Conservation (phyloP, 2,797 vertebrate species). For the Lacerta bilineata region DNA sequence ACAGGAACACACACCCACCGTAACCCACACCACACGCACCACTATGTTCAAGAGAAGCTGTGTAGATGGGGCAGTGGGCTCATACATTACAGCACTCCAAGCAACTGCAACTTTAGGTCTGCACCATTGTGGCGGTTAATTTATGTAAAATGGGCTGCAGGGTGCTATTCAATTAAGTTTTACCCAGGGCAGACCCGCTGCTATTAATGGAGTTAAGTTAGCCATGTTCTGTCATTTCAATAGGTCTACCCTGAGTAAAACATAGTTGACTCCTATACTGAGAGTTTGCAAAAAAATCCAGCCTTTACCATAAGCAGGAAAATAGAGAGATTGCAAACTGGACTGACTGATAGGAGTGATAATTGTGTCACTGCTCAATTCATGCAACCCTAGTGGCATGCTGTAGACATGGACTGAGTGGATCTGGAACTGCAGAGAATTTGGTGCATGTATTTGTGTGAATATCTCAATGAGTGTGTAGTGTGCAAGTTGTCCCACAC, state of each 20-base stretch:
- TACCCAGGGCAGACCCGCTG: too few relatives aligned
- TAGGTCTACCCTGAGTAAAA: too few relatives aligned
- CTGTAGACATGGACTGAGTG: not conserved
- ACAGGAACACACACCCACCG: too few relatives aligned
- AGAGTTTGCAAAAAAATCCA: not conserved
- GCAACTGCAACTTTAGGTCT: not conserved
- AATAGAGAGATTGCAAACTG: not conserved
- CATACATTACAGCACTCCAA: not conserved
- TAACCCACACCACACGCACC: too few relatives aligned
- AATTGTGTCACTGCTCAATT: not conserved
- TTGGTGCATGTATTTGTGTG: not conserved
- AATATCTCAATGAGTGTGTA: not conserved
- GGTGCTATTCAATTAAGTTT: too few relatives aligned
- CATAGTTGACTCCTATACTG: too few relatives aligned
- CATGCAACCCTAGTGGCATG: not conserved
- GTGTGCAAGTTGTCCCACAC: too few relatives aligned
- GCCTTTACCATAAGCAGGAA: not conserved
- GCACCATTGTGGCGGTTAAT: not conserved
- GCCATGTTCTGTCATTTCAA: too few relatives aligned
- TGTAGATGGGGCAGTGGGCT: not conserved
- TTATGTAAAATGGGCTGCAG: not conserved
- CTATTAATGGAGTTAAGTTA: too few relatives aligned
- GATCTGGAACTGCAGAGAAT: not conserved
- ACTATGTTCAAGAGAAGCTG: not conserved
- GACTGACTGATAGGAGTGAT: not conserved